These are phyloP conservation scores for Delichon dasypus DNA, from an alignment of 2,797 vertebrate species.

Conservation along the genomic window DNA sequence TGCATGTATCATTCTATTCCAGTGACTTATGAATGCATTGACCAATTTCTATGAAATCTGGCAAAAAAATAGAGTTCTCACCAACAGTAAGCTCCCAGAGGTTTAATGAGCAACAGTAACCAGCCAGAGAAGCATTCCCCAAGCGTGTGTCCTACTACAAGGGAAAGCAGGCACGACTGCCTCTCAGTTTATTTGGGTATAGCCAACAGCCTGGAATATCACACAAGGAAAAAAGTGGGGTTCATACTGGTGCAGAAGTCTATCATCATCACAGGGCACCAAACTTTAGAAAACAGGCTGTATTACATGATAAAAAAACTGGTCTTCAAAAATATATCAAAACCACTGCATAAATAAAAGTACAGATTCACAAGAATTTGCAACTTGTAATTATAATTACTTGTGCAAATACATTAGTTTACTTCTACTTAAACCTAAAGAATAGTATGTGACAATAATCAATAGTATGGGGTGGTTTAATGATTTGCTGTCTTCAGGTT, in stretches of 20 bases:
- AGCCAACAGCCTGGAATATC: background rate
- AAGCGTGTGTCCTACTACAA: accelerated
- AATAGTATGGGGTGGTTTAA: background rate
- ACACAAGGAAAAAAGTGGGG: background rate
- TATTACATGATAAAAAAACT: background rate
- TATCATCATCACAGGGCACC: background rate
- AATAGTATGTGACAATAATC: background rate
- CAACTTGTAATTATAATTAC: background rate
- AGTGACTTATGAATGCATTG: background rate
- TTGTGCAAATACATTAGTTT: background rate
- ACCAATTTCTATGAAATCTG: background rate
- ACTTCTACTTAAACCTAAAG: background rate
- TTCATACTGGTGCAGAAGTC: background rate
- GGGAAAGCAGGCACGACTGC: background rate
- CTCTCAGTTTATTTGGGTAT: background rate
- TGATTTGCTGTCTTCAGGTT: background rate
- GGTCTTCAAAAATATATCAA: background rate
- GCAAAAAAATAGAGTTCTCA: background rate
- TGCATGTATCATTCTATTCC: background rate
- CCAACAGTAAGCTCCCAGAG: background rate
- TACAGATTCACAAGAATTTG: background rate
- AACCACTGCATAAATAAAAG: background rate
- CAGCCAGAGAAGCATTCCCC: background rate
- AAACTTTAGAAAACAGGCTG: background rate
- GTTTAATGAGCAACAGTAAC: background rate